Evolutionary conservation across 2,113 vertebrate species (phyloP).

Genomic region (Anseranas semipalmata): DNA sequence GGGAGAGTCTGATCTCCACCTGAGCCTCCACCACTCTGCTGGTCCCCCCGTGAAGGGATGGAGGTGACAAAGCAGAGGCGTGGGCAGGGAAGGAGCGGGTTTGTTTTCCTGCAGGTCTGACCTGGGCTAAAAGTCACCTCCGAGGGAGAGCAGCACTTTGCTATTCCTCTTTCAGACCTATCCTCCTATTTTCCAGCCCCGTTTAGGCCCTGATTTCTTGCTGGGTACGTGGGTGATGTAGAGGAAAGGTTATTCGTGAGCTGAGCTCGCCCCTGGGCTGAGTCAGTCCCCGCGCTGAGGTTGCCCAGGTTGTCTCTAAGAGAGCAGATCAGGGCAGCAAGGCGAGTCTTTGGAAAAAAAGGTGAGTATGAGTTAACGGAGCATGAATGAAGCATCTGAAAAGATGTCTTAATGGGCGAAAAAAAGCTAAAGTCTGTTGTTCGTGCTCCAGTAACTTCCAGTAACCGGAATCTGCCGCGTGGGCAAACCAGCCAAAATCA

Average conservation of each 20-base stretch:
- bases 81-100: background rate
- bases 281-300: background rate
- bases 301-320: background rate
- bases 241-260: conserved; percentile 7
- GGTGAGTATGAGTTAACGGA: background rate
- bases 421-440: background rate
- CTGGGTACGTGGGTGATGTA: background rate
- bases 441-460: background rate
- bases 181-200: background rate
- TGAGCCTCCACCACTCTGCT: background rate
- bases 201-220: background rate
- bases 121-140: background rate
- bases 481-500: background rate
- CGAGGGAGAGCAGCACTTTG: background rate
- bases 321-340: fast-evolving
- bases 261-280: background rate
- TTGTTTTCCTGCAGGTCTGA: background rate
- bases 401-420: background rate
- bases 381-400: background rate
- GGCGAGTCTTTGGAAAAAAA: background rate
- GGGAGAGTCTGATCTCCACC: background rate
- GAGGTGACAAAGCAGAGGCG: background rate
- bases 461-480: background rate
- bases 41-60: background rate
- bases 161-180: background rate